Evolutionary conservation across 53 echinoderm and acorn worm genomes (phyloP).

Genomic region (Patiria pectinifera): DNA sequence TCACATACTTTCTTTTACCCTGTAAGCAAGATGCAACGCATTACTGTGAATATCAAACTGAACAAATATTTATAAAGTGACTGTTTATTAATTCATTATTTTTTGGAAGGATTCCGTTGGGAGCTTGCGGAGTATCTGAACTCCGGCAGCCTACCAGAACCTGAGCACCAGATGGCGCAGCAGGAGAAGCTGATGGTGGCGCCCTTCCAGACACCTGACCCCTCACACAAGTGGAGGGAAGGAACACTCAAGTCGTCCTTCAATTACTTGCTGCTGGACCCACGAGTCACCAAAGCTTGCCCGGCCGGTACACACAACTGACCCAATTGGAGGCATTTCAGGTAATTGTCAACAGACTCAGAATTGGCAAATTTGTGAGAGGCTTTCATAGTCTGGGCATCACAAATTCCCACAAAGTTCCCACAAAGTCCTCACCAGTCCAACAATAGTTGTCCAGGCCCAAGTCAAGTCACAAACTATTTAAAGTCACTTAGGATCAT

Average conservation of each 20-base stretch:
- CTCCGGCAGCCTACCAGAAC: slow-evolving; percentile 49
- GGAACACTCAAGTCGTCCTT: slow-evolving; percentile 93
- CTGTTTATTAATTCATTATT: background rate
- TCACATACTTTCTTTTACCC: no score
- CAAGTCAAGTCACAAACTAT: no score
- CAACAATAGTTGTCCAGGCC: no score
- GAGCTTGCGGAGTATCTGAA: slow-evolving; percentile 77
- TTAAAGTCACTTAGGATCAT: no score
- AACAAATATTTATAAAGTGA: background rate
- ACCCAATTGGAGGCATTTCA: slow-evolving; percentile 80
- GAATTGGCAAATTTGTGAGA: no score
- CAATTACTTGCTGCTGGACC: slow-evolving; percentile 92
- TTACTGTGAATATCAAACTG: no score
- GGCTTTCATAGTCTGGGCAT: no score
- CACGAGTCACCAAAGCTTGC: slow-evolving; percentile 86
- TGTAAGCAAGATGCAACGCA: no score
- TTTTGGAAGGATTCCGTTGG: slow-evolving; percentile 76
- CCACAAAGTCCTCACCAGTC: background rate
- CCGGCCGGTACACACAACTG: slow-evolving; percentile 77
- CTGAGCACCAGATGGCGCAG: slow-evolving; percentile 53
- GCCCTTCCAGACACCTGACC: slow-evolving; percentile 81
- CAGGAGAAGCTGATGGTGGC: slow-evolving; percentile 78
- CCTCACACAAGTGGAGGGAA: slow-evolving; percentile 86
- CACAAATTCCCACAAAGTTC: no score
- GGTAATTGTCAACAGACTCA: background rate